Conservation (phyloP, 1,140 invertebrate species). For the Cotesia vestalis region DNA sequence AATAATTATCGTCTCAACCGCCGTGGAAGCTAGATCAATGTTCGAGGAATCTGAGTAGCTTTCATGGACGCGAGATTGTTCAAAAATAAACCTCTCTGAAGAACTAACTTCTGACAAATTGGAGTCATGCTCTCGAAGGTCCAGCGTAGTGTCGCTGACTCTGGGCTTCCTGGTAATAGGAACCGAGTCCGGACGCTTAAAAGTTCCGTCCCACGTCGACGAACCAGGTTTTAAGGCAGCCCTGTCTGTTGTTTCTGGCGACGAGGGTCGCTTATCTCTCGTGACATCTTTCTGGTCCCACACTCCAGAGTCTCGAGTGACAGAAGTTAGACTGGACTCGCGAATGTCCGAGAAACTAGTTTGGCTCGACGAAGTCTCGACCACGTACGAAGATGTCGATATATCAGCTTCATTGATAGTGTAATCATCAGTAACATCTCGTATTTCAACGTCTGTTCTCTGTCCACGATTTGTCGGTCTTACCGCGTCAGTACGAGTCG, state of each 20-base stretch:
- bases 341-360: conserved; percentile 47
- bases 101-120: conserved; percentile 44
- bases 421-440: conserved; percentile 55
- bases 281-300: conserved; percentile 10
- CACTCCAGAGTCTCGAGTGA: conserved; percentile 23
- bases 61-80: conserved; percentile 45
- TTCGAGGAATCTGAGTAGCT: conserved; percentile 48
- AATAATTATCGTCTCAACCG: conserved; percentile 52
- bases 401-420: conserved; percentile 58
- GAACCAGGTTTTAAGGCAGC: conserved; percentile 31
- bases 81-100: conserved; percentile 40
- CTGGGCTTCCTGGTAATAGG: conserved; percentile 33
- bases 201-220: conserved; percentile 38
- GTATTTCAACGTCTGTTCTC: conserved; percentile 45
- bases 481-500: background rate
- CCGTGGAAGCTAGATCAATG: conserved; percentile 46
- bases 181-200: background rate
- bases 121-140: conserved; percentile 40
- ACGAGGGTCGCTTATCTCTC: conserved; percentile 30
- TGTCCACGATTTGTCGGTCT: conserved; percentile 16
- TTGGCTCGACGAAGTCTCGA: conserved; percentile 54
- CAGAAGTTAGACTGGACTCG: conserved; percentile 37
- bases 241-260: conserved; percentile 18
- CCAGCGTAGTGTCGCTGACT: conserved; percentile 40
- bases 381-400: conserved; percentile 50